phyloP scores from a whole-genome alignment of 2,797 vertebrate genomes.

The Australoheros facetus region DNA sequence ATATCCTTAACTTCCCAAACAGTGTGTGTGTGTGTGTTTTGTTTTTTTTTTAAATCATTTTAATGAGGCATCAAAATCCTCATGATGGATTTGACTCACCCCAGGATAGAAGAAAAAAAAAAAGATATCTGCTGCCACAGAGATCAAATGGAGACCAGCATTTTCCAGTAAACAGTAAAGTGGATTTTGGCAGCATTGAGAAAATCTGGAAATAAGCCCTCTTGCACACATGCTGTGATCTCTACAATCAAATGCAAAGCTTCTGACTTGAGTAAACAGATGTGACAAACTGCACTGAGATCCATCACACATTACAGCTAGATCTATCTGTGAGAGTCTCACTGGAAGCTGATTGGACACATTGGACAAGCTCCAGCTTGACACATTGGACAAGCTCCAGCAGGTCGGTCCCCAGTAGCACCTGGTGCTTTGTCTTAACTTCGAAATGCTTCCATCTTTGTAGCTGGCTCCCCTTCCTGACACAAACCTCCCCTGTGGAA shows the following conservation, averaged over 20 bases:
- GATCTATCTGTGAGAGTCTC: conserved; percentile 31
- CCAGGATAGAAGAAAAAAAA: not conserved
- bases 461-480: conserved; percentile 61
- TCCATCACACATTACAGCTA: conserved; percentile 31
- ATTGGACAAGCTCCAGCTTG: conserved; percentile 60
- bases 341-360: conserved; percentile 54
- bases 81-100: not conserved
- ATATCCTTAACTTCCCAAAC: not conserved
- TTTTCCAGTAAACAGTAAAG: not conserved
- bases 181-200: too few species aligned
- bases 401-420: conserved; percentile 60
- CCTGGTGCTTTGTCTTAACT: conserved; percentile 74
- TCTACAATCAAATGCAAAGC: conserved; percentile 10
- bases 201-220: not conserved
- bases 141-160: not conserved
- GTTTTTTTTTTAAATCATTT: too few species aligned
- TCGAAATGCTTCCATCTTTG: conserved; percentile 67
- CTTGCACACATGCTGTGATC: conserved; percentile 3
- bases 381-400: conserved; percentile 62
- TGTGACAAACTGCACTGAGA: conserved; percentile 33
- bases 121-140: not conserved
- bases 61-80: not conserved
- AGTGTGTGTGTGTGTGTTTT: too few species aligned
- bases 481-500: conserved; percentile 63
- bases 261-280: conserved; percentile 26